These are phyloP conservation scores for Crossocerus cetratus DNA, from an alignment of 2,888 invertebrate species.

Conservation along the genomic window DNA sequence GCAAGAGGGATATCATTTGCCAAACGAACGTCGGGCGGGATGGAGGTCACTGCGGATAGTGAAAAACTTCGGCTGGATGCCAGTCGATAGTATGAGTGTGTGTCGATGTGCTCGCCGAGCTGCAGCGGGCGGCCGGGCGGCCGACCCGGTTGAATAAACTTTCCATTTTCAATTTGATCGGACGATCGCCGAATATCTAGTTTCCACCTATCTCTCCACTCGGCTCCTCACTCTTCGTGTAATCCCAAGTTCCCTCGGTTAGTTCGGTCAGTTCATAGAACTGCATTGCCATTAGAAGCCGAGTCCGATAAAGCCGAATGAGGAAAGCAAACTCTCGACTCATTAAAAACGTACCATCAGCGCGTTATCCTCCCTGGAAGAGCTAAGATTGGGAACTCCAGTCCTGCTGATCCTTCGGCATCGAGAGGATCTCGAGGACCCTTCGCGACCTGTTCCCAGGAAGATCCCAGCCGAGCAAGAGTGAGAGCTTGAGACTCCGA, in stretches of 20 bases:
- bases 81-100: slow-evolving; percentile 11
- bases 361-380: slow-evolving; percentile 24
- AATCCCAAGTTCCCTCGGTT: no score
- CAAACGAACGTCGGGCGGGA: slow-evolving; percentile 5
- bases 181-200: no score
- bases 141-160: slow-evolving; percentile 6
- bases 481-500: slow-evolving; percentile 8
- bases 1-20: slow-evolving; percentile 7
- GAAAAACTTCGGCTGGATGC: slow-evolving; percentile 36
- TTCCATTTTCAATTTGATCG: not conserved
- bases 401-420: slow-evolving; percentile 7
- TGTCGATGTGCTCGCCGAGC: not conserved
- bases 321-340: not conserved
- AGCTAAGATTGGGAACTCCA: slow-evolving; percentile 14
- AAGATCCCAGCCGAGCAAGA: slow-evolving; percentile 5
- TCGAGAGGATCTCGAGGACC: slow-evolving; percentile 37
- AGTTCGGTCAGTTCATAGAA: no score
- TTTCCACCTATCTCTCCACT: no score
- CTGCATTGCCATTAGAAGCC: no score
- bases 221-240: no score
- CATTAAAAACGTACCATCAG: slow-evolving; percentile 7
- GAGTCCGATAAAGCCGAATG: no score
- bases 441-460: slow-evolving; percentile 24
- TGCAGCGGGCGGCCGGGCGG: slow-evolving; percentile 9
- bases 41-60: slow-evolving; percentile 33